Evolutionary conservation across 2,888 invertebrate species (phyloP).

Genomic region (Chesias legatella): DNA sequence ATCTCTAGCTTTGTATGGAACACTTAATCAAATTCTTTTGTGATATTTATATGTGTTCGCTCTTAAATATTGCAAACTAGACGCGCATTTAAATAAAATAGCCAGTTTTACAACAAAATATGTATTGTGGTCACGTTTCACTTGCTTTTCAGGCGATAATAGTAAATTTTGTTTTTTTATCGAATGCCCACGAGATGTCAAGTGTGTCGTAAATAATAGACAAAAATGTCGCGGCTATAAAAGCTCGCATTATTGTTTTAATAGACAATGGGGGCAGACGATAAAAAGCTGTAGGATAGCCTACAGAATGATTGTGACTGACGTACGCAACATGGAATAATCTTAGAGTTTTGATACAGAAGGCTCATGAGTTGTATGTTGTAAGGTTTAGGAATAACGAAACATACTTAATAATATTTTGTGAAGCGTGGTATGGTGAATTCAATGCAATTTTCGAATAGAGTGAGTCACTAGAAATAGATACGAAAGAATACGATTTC

Average conservation of each 20-base stretch:
- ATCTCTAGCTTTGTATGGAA: constrained; percentile 18
- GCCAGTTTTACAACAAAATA: constrained; percentile 43
- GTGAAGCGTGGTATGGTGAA: no score
- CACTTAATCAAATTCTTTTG: constrained; percentile 42
- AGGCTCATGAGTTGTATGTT: no score
- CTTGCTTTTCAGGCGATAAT: constrained; percentile 44
- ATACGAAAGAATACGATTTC: no score
- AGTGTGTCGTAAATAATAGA: constrained; percentile 62
- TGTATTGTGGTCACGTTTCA: constrained; percentile 45
- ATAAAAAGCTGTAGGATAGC: constrained; percentile 63
- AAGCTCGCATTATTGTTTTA: constrained; percentile 72
- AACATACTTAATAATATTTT: no score
- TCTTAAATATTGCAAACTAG: constrained; percentile 41
- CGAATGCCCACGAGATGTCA: constrained; percentile 39
- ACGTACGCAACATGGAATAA: no score
- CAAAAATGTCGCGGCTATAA: constrained; percentile 66
- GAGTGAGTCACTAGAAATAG: no score
- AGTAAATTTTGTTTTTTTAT: constrained; percentile 42
- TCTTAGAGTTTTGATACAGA: constrained; percentile 19
- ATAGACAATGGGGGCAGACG: constrained; percentile 71
- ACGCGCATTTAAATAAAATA: constrained; percentile 42
- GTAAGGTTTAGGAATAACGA: no score
- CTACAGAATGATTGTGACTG: constrained; percentile 57
- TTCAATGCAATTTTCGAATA: no score
- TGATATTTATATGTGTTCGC: constrained; percentile 35